A percentile compares a stretch with the other conserved stretches of the same genome.
Evolutionary conservation across 1,140 invertebrate genomes (phyloP).

Genomic region (Bombus balteatus): DNA sequence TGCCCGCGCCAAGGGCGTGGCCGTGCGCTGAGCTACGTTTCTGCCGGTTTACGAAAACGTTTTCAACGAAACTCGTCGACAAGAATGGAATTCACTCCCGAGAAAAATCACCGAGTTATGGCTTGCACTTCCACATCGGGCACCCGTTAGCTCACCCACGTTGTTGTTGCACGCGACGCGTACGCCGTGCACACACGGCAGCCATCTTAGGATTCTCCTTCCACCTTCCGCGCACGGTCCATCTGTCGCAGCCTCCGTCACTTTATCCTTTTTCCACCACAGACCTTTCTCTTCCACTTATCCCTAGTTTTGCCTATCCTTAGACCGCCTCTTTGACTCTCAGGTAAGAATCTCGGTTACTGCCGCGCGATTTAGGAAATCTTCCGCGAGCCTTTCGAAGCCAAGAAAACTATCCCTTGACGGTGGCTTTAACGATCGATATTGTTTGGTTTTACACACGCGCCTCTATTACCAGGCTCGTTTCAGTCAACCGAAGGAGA

Average conservation of each 20-base stretch:
- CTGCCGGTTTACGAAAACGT: conserved; percentile 48
- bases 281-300: background rate
- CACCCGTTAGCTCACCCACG: conserved; percentile 51
- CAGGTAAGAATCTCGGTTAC: conserved; percentile 45
- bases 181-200: conserved; percentile 65
- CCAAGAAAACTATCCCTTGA: conserved; percentile 4
- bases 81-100: conserved; percentile 58
- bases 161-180: conserved; percentile 67
- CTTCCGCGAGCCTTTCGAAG: conserved; percentile 28
- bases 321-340: conserved; percentile 48
- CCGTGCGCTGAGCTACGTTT: conserved; percentile 59
- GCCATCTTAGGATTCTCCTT: conserved; percentile 79
- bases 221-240: conserved; percentile 69
- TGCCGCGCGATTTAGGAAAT: conserved; percentile 43
- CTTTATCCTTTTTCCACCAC: conserved; percentile 36
- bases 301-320: conserved; percentile 25
- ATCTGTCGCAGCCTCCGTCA: conserved; percentile 66
- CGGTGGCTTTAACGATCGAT: conserved; percentile 46
- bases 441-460: conserved; percentile 27
- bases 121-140: conserved; percentile 60
- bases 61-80: conserved; percentile 41
- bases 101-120: conserved; percentile 55
- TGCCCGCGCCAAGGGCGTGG: conserved; percentile 79
- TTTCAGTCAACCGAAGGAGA: too few relatives aligned
- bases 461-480: background rate